Evolutionary conservation across 2,113 vertebrate genomes (phyloP).

Genomic region (Myotis brandtii): DNA sequence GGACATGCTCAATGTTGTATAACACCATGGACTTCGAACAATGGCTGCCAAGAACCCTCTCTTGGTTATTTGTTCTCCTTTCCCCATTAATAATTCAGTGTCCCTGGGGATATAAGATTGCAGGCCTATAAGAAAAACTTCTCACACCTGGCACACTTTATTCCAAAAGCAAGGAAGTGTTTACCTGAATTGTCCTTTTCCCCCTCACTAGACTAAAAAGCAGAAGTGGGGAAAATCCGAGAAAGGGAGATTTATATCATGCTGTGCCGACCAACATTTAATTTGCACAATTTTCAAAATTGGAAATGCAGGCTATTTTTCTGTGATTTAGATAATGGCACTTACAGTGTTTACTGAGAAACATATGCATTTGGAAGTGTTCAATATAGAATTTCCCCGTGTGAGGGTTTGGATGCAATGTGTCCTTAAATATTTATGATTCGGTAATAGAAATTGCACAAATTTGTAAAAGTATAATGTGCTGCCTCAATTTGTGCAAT

Average conservation of each 20-base stretch:
- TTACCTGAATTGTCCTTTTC: constrained; percentile 1
- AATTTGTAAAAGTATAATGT: constrained; percentile 44
- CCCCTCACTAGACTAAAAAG: background rate
- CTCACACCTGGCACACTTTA: constrained; percentile 59
- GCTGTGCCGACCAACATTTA: constrained; percentile 59
- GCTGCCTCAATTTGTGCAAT: constrained; percentile 24
- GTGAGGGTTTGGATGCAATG: background rate
- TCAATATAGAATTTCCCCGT: constrained; percentile 52
- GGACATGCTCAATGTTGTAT: constrained; percentile 49
- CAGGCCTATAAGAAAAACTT: constrained; percentile 59
- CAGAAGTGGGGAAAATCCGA: constrained; percentile 9
- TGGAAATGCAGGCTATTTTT: constrained; percentile 55
- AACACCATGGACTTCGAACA: constrained; percentile 61
- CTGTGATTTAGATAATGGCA: constrained; percentile 65
- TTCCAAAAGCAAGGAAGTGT: constrained; percentile 5
- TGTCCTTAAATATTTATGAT: constrained; percentile 76
- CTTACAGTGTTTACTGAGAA: constrained; percentile 60
- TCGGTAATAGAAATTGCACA: constrained; percentile 68
- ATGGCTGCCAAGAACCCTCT: constrained; percentile 74
- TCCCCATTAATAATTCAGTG: constrained; percentile 67
- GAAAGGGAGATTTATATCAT: background rate
- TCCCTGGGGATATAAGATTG: constrained; percentile 41
- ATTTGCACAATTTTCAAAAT: constrained; percentile 67
- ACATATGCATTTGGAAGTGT: constrained; percentile 25
- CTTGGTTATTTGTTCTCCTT: constrained; percentile 71